A percentile compares a stretch with the other conserved stretches of the same genome.
Evolutionary conservation across 2,888 invertebrate species (phyloP).

Genomic region (Leptopilina drosophilae): DNA sequence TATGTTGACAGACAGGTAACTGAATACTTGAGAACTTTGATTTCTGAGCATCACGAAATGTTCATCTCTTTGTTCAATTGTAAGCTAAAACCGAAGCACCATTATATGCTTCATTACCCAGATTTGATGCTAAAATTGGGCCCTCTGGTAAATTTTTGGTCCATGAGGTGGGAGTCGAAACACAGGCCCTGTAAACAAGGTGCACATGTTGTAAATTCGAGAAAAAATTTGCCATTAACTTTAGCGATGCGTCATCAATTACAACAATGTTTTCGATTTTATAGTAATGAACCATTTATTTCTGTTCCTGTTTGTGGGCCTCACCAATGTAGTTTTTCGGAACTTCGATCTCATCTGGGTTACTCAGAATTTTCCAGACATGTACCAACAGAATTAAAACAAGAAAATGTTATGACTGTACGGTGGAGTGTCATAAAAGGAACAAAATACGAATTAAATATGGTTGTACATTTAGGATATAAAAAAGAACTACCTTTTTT

Average conservation of each 20-base stretch:
- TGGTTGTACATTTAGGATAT: background rate
- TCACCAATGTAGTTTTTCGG: background rate
- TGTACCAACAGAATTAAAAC: background rate
- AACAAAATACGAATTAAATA: no score
- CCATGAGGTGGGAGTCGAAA: slow-evolving; percentile 5
- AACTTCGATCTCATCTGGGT: background rate
- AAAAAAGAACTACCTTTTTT: background rate
- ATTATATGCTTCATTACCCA: background rate
- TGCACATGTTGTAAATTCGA: background rate
- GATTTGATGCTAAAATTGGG: slow-evolving; percentile 1
- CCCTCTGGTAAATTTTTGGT: background rate
- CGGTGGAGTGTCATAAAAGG: background rate
- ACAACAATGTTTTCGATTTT: background rate
- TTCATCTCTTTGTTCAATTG: background rate
- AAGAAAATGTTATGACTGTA: background rate
- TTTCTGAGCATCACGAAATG: slow-evolving; percentile 1
- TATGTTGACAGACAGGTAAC: background rate
- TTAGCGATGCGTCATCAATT: background rate
- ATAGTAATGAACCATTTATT: background rate
- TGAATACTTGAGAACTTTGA: background rate
- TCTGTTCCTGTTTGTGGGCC: background rate
- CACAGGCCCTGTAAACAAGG: slow-evolving; percentile 3
- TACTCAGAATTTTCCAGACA: background rate
- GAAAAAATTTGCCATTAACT: background rate
- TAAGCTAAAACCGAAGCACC: background rate